phyloP scores from a whole-genome alignment of 2,888 invertebrate species.

The Dryadula phaetusa region DNA sequence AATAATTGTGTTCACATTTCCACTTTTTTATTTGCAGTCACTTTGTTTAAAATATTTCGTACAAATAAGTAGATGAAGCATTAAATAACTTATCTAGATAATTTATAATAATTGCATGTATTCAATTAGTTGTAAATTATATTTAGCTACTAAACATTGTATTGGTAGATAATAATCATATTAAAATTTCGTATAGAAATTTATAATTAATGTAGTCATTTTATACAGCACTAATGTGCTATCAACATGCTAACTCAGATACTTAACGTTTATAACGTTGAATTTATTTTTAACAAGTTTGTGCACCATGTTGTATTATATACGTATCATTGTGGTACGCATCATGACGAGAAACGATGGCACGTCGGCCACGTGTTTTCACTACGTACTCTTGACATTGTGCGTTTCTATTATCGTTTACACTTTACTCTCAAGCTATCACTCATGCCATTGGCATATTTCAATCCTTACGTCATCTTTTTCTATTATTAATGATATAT shows the following conservation, averaged over 20 bases:
- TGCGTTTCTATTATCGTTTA: slow-evolving; percentile 58
- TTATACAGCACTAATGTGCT: background rate
- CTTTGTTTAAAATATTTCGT: slow-evolving; percentile 24
- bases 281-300: slow-evolving; percentile 43
- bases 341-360: slow-evolving; percentile 40
- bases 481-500: slow-evolving; percentile 35
- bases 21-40: slow-evolving; percentile 2
- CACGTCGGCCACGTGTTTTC: slow-evolving; percentile 37
- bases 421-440: slow-evolving; percentile 50
- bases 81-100: too few relatives aligned
- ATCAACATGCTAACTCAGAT: background rate
- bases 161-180: too few relatives aligned
- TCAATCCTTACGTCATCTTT: slow-evolving; percentile 59
- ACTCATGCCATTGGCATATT: slow-evolving; percentile 62
- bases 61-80: too few relatives aligned
- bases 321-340: slow-evolving; percentile 40
- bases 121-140: too few relatives aligned
- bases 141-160: too few relatives aligned
- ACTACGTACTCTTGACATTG: slow-evolving; percentile 78
- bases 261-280: slow-evolving; percentile 1
- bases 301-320: slow-evolving; percentile 3
- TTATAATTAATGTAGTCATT: background rate
- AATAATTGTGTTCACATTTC: slow-evolving; percentile 17
- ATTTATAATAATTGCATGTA: background rate
- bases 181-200: background rate